Conservation (phyloP, 2,888 invertebrate species). For the Andrena haemorrhoa region DNA sequence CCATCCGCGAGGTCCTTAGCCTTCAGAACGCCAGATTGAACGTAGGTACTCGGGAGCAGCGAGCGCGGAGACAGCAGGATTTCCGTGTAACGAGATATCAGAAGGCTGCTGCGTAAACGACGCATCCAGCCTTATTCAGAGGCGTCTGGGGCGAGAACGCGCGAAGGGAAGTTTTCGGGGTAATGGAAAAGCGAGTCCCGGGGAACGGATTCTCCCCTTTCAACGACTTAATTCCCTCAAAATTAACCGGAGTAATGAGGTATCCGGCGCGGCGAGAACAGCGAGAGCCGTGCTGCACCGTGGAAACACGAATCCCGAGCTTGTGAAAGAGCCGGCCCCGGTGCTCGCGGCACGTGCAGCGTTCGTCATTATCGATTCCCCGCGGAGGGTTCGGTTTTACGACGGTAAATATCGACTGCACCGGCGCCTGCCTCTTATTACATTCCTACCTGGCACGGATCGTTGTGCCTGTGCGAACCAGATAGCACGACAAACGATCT, state of each 20-base stretch:
- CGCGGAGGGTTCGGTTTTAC: constrained; percentile 6
- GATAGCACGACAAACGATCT: constrained; percentile 42
- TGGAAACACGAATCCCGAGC: neutral
- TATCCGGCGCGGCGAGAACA: constrained; percentile 20
- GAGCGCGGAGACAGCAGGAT: constrained; percentile 12
- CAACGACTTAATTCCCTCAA: constrained; percentile 33
- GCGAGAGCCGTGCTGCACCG: neutral
- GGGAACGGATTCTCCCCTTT: constrained; percentile 22
- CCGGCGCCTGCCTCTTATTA: constrained; percentile 42
- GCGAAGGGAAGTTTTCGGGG: constrained; percentile 12
- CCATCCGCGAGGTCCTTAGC: neutral
- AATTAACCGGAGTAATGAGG: constrained; percentile 27
- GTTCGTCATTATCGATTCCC: constrained; percentile 43
- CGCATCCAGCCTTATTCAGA: neutral
- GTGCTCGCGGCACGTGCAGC: constrained; percentile 4
- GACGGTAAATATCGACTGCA: constrained; percentile 34
- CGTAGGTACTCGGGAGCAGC: neutral
- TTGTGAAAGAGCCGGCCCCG: constrained; percentile 2
- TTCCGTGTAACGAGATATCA: constrained; percentile 26
- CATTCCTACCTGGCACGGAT: constrained; percentile 37
- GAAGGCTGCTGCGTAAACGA: constrained; percentile 1
- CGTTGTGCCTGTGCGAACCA: constrained; percentile 23
- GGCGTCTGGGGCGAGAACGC: neutral
- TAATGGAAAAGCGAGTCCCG: constrained; percentile 13
- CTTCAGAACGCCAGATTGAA: neutral